Evolutionary conservation across 2,888 invertebrate genomes (phyloP), one percentile per base, ranked within the genome.

Genomic region (Sphaeridia pumilis): DNA sequence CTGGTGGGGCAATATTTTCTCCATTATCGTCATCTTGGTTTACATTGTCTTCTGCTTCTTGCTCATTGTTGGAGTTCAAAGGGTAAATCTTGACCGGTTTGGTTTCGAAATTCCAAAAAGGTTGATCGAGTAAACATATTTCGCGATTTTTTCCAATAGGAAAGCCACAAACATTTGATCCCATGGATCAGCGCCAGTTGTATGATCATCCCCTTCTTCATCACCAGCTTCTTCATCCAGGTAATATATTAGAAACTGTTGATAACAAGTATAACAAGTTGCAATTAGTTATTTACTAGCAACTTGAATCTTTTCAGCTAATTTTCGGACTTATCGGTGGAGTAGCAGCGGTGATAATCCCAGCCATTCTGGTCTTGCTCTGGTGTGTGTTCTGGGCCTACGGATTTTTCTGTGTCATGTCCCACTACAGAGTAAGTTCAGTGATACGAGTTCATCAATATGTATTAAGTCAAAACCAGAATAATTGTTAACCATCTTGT

Each of bases 1-100:
- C n/a, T 64, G 62, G 61, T 64, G 64, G 64, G 64, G 64, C n/a
- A 64, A 64, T 41, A 59, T 64, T 27, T 62, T 64, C 46, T 60
- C 62, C 10, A n/a, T 64, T 3, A 55, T 64, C 17, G 55, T 60
- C 36, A 57, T 58, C 45, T 42, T 59, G 0, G 21, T 64, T 27
- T 64, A 64, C 55, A 47, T 59, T 21, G 31, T 61, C 42, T 52
- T 64, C 25, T 59, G 60, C 43, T 42, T 59, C 4, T 49, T 64
- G 27, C 45, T 64, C 36, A 59, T 64, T 20, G 27, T 60, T 43
- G 64, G 64, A 17, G 64, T 62, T 4, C 53, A 54, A 27, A 47
- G 58, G 57, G 64, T 62, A 57, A 54, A 27, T 4, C 17, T 25
- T 47, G 43, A 21, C 12, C 31, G 4, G 34, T 25, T 34, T 25